phyloP scores from a whole-genome alignment of 2,113 vertebrate genomes.

The Centropus bengalensis region DNA sequence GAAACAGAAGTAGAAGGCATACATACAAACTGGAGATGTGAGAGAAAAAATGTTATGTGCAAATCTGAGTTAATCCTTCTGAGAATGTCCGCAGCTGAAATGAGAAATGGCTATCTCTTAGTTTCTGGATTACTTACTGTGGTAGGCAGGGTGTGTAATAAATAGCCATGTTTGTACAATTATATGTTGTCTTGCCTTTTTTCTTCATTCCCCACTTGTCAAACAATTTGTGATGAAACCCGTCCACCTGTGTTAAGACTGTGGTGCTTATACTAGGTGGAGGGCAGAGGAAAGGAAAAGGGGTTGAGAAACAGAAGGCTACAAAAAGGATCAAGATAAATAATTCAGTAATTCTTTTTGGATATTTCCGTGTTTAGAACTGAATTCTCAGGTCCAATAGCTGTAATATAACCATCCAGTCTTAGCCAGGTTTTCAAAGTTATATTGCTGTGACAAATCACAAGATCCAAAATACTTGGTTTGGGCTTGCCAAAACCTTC shows the following conservation, averaged over 20 bases:
- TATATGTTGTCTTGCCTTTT: not conserved
- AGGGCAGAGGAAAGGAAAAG: too few species aligned
- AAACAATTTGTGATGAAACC: not conserved
- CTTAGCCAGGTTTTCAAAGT: not conserved
- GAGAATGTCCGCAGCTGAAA: not conserved
- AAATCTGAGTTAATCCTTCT: not conserved
- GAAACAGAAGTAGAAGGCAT: not conserved
- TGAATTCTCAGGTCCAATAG: not conserved
- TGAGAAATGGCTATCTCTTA: not conserved
- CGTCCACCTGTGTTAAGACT: not conserved
- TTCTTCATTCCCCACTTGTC: not conserved
- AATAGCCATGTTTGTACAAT: not conserved
- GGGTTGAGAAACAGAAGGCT: not conserved
- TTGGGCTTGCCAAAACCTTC: not conserved
- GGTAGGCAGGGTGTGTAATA: not conserved
- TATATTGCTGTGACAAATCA: not conserved
- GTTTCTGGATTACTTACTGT: not conserved
- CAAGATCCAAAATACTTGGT: not conserved
- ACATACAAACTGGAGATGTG: not conserved
- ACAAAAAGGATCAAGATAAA: not conserved
- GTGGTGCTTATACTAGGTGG: not conserved
- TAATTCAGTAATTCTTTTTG: not conserved
- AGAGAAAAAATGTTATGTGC: not conserved
- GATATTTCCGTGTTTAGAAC: not conserved
- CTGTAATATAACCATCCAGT: not conserved